These are phyloP conservation scores for zebrafish (Danio rerio) DNA, from an alignment of 2,113 vertebrate genomes.

Conservation along the genomic window DNA sequence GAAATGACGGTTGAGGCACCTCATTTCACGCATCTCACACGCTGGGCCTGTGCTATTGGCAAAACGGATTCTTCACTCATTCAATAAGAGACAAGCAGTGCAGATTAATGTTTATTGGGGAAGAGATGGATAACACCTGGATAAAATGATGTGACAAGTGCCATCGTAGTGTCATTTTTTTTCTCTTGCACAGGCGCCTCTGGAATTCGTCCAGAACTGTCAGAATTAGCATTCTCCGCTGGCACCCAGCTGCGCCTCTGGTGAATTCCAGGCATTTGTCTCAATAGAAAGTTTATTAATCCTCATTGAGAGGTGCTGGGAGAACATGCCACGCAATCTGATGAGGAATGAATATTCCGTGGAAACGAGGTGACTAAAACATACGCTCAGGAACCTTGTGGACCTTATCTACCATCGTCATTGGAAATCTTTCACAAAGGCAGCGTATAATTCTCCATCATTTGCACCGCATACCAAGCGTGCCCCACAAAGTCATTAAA, in stretches of 20 bases:
- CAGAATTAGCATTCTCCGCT: conserved; percentile 48
- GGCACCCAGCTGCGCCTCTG: conserved; percentile 49
- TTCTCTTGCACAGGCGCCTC: conserved; percentile 22
- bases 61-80: conserved; percentile 44
- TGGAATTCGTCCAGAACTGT: conserved; percentile 45
- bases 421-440: conserved; percentile 36
- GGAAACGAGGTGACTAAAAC: neutral
- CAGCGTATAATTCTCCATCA: conserved; percentile 30
- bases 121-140: conserved; percentile 52
- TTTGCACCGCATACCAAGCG: conserved; percentile 1
- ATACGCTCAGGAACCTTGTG: neutral
- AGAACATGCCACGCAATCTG: conserved; percentile 17
- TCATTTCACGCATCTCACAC: conserved; percentile 66
- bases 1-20: conserved; percentile 66
- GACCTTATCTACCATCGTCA: conserved; percentile 32
- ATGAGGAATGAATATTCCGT: conserved; percentile 37
- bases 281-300: conserved; percentile 54
- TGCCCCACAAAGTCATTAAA: neutral
- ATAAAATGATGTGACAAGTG: conserved; percentile 47
- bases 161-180: conserved; percentile 40
- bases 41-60: conserved; percentile 49
- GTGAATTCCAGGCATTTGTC: conserved; percentile 53
- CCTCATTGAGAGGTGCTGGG: conserved; percentile 35
- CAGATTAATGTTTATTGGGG: conserved; percentile 62
- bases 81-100: conserved; percentile 60